A percentile compares a stretch with the other conserved stretches of the same genome.
These are phyloP conservation scores for Drosophila tristis DNA, from an alignment of 1,140 invertebrate genomes.

Conservation along the genomic window DNA sequence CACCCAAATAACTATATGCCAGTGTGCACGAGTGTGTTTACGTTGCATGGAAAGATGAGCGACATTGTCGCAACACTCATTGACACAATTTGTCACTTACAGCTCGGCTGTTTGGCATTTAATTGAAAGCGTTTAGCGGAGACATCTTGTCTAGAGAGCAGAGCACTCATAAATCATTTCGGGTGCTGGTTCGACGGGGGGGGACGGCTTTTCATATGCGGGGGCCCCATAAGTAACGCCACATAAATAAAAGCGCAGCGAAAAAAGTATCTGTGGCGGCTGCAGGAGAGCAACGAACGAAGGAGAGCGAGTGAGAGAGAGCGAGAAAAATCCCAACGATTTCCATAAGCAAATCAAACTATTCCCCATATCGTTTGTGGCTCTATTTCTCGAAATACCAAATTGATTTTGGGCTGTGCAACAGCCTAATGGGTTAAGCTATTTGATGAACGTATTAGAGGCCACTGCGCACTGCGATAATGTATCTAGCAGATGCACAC, in stretches of 20 bases:
- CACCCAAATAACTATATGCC: constrained; percentile 9
- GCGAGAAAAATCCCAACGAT: background rate
- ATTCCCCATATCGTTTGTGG: constrained; percentile 19
- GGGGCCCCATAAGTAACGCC: constrained; percentile 73
- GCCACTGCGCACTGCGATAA: constrained; percentile 35
- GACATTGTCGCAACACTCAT: constrained; percentile 47
- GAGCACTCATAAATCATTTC: constrained; percentile 69
- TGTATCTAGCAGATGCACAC: constrained; percentile 56
- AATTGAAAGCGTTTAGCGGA: constrained; percentile 78
- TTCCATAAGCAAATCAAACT: background rate
- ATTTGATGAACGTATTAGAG: constrained; percentile 57
- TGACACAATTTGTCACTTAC: constrained; percentile 65
- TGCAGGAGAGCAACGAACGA: background rate
- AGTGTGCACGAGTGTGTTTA: background rate
- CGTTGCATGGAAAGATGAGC: constrained; percentile 3
- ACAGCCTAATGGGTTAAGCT: constrained; percentile 49
- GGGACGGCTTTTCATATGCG: too few species aligned
- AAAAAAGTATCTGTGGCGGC: constrained; percentile 22
- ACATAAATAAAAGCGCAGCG: constrained; percentile 75
- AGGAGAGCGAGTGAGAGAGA: background rate
- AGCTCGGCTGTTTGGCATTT: constrained; percentile 56
- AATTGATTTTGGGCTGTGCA: constrained; percentile 18
- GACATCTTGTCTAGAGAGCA: constrained; percentile 55
- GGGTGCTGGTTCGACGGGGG: constrained; percentile 10
- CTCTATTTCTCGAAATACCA: constrained; percentile 22